Conservation (phyloP, 2,797 vertebrate species). For the Muscicapa striata region DNA sequence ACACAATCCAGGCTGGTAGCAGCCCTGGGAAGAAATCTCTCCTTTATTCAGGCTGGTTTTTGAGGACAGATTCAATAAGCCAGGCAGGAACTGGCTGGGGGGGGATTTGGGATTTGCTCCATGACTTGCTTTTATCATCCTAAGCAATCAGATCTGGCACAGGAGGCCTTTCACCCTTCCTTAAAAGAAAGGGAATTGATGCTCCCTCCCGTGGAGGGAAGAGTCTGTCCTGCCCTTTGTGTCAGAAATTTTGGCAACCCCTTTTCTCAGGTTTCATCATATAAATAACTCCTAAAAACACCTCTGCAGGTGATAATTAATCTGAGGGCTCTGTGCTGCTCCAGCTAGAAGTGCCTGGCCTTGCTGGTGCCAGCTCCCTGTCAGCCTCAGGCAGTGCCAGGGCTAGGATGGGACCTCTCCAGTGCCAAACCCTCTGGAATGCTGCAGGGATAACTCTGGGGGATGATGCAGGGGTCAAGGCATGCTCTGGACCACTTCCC, state of each 20-base stretch:
- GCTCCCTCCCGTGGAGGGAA: neutral
- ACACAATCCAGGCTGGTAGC: neutral
- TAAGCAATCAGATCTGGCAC: neutral
- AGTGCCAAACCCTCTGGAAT: neutral
- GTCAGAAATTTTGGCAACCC: neutral
- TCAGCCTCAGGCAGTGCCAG: neutral
- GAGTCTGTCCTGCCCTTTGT: neutral
- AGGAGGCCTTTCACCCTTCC: neutral
- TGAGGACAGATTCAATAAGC: neutral
- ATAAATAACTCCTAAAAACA: neutral
- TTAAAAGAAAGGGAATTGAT: neutral
- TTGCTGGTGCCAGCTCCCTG: neutral
- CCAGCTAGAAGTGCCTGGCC: neutral
- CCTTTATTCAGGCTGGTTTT: neutral
- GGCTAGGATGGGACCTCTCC: neutral
- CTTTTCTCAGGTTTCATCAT: neutral
- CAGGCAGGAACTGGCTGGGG: neutral
- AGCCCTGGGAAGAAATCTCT: neutral
- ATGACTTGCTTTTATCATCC: neutral
- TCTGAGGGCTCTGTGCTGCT: neutral
- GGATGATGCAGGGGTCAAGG: neutral
- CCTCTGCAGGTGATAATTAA: conserved; percentile 3
- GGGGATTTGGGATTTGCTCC: neutral
- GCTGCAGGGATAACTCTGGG: neutral
- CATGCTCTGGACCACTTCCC: accelerated